These are phyloP conservation scores for Monochamus alternatus DNA, from an alignment of 2,888 invertebrate genomes.

Conservation along the genomic window DNA sequence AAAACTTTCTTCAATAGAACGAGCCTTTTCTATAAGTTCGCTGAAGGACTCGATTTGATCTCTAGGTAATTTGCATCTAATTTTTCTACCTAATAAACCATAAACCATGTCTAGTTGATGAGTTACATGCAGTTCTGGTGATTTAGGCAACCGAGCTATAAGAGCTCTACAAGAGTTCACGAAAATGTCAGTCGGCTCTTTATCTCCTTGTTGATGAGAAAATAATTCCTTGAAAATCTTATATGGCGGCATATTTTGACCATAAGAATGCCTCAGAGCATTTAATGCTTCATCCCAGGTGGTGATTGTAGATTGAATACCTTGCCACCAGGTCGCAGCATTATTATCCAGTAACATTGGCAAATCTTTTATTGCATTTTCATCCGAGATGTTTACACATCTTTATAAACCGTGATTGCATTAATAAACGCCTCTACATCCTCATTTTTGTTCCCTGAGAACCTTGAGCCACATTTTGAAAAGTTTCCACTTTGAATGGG, in stretches of 20 bases:
- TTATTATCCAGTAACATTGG: conserved; percentile 37
- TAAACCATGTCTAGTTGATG: too few species aligned
- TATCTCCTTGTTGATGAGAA: not conserved
- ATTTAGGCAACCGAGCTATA: too few species aligned
- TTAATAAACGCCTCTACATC: conserved; percentile 40
- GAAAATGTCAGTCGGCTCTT: too few species aligned
- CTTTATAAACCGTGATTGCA: conserved; percentile 40
- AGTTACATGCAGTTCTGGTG: too few species aligned
- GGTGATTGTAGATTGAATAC: conserved; percentile 34
- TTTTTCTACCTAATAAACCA: too few species aligned
- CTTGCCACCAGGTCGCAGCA: conserved; percentile 41
- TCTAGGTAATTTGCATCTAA: too few species aligned
- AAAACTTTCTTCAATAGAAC: too few species aligned
- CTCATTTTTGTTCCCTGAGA: not conserved
- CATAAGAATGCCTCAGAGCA: too few species aligned
- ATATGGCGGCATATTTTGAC: too few species aligned
- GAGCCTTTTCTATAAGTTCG: too few species aligned
- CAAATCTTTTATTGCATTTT: conserved; percentile 38
- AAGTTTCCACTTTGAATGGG: not conserved
- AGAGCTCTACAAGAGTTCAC: too few species aligned
- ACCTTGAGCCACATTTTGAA: not conserved
- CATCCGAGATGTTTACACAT: conserved; percentile 41
- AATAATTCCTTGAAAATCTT: not conserved
- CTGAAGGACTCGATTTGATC: too few species aligned
- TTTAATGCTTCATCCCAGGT: conserved; percentile 21